These are phyloP conservation scores for Gymnodraco acuticeps DNA, from an alignment of 2,797 vertebrate genomes.

Conservation along the genomic window DNA sequence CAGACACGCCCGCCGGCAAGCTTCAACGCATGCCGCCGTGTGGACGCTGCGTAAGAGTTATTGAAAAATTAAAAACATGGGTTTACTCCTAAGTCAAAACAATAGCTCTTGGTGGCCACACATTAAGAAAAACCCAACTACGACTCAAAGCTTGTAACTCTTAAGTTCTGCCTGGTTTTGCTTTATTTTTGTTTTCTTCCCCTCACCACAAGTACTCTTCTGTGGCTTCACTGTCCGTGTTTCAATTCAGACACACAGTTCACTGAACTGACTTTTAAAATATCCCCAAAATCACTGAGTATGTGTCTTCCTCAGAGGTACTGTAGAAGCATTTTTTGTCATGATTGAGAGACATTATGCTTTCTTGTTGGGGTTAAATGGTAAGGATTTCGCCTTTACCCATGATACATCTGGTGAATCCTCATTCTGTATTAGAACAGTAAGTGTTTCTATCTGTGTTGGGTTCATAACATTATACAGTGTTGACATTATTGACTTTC, in stretches of 20 bases:
- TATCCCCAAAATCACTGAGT: background rate
- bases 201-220: conserved; percentile 1
- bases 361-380: background rate
- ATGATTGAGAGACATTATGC: background rate
- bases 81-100: background rate
- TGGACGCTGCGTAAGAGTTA: background rate
- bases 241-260: background rate
- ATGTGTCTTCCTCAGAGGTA: conserved; percentile 3
- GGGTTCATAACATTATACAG: background rate
- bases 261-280: background rate
- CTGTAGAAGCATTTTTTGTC: no score
- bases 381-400: background rate
- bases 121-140: conserved; percentile 1
- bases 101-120: background rate
- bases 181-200: conserved; percentile 20
- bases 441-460: background rate
- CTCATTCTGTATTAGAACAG: background rate
- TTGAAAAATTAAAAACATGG: background rate
- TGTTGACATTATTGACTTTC: background rate
- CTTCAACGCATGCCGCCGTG: no score
- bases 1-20: no score
- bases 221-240: conserved; percentile 2
- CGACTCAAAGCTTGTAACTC: conserved; percentile 9
- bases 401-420: conserved; percentile 3
- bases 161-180: background rate